Evolutionary conservation across 1,140 invertebrate genomes (phyloP).

Genomic region (Drosophila tropicalis): DNA sequence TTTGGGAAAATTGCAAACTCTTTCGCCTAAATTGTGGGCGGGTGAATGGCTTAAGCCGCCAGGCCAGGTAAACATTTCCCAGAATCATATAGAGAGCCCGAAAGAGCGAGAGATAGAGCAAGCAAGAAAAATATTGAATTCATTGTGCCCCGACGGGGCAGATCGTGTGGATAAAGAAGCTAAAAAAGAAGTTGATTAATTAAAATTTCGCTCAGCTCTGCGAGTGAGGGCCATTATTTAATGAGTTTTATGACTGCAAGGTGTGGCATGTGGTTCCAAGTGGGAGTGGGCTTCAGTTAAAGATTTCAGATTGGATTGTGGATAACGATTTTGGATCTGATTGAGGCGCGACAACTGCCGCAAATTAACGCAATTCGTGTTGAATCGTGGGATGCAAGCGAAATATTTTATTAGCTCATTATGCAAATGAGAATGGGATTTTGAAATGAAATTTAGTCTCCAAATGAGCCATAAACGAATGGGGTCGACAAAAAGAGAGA

Average conservation of each 20-base stretch:
- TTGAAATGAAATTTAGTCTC: slow-evolving; percentile 27
- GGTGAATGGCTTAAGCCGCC: slow-evolving; percentile 69
- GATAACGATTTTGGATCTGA: slow-evolving; percentile 33
- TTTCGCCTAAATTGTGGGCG: slow-evolving; percentile 66
- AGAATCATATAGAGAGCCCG: slow-evolving; percentile 25
- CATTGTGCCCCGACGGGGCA: slow-evolving; percentile 9
- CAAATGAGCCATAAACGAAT: slow-evolving; percentile 50
- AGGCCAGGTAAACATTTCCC: slow-evolving; percentile 37
- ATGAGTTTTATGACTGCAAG: slow-evolving; percentile 73
- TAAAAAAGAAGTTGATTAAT: slow-evolving; percentile 60
- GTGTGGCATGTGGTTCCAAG: slow-evolving; percentile 61
- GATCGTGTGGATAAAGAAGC: slow-evolving; percentile 40
- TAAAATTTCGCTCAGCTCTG: slow-evolving; percentile 79
- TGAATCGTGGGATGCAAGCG: slow-evolving; percentile 74
- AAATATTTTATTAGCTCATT: slow-evolving; percentile 82
- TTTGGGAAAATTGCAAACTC: slow-evolving; percentile 32
- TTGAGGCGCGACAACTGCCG: slow-evolving; percentile 78
- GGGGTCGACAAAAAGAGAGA: slow-evolving; percentile 14
- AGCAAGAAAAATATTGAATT: neutral
- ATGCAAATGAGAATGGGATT: slow-evolving; percentile 75
- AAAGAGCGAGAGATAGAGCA: slow-evolving; percentile 11
- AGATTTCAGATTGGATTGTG: slow-evolving; percentile 31
- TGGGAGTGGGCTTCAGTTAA: slow-evolving; percentile 40
- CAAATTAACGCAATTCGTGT: slow-evolving; percentile 70
- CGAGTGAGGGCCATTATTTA: slow-evolving; percentile 74